Base-by-base conservation (phyloP, 1,140 invertebrate species). In the Caerostris darwini region DNA sequence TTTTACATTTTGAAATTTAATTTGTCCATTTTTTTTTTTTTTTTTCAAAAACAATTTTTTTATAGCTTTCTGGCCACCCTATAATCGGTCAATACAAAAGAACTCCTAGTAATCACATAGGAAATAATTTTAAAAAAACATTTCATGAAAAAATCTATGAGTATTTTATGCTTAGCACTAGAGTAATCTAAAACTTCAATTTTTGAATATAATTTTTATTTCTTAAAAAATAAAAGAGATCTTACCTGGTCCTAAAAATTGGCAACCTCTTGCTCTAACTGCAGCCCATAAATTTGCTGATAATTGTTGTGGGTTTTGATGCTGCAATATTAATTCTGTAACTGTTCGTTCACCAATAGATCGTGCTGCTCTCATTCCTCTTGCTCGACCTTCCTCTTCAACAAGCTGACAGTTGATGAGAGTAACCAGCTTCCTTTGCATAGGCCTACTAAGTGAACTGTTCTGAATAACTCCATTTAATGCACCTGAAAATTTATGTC, bases 241-340 rank as follows among this genome's bases (percentile, higher is more conserved):
- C 6, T 58, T 88, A 88, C 97, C 97, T 95, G 99, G 99, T n/a
- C 99, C 99, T 17, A 99, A 97, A 96, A 99, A 99, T 96, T 99
- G 99, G 96, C 99, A 99, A 59, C 99, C 99, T 90, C 99, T 97
- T 4, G 98, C 98, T 93, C 99, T 96, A 5, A 99, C 99, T 82
- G 99, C 99, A 64, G 99, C 98, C 99, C 99, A 99, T 19, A 99
- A 96, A 96, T 99, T 99, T 7, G 98, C 98, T 88, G 98, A 99
- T 5, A 99, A 96, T 95, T 99, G 98, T 95, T 98, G 98, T 57
- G 98, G 98, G 96, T 99, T 99, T 96, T 99, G 98, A 96, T 99
- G 98, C 95, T 99, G 98, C 10, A 99, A 96, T 95, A 99, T 98
- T 3, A 99, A 96, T 96, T 99, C 99, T 2, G 98, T 99, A 54